Evolutionary conservation across 2,113 vertebrate genomes (phyloP).

Genomic region (Eira barbara): DNA sequence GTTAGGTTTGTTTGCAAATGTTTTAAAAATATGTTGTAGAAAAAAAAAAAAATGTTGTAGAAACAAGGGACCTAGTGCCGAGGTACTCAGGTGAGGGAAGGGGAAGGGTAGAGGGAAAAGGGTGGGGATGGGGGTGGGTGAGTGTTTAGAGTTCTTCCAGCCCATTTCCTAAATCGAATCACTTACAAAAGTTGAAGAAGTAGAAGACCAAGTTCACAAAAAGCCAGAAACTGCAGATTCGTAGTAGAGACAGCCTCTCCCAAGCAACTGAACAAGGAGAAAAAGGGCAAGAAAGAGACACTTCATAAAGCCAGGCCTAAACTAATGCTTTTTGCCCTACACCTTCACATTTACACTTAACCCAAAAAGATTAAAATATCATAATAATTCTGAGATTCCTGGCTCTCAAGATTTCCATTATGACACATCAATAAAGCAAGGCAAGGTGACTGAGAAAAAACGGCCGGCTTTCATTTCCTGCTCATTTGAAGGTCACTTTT

Average conservation of each 20-base stretch:
- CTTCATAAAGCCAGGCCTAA: constrained; percentile 57
- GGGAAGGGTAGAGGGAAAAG: fast-evolving
- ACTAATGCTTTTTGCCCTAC: constrained; percentile 56
- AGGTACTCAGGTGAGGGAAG: background rate
- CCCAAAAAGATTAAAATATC: constrained; percentile 73
- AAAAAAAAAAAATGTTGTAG: background rate
- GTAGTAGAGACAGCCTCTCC: background rate
- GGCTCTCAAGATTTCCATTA: constrained; percentile 75
- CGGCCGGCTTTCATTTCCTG: constrained; percentile 77
- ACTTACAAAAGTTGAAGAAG: background rate
- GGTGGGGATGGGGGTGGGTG: too few species aligned
- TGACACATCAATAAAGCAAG: constrained; percentile 73
- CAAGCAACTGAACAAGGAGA: constrained; percentile 56
- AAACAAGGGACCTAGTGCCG: background rate
- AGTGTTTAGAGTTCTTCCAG: background rate
- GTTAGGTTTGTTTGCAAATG: background rate
- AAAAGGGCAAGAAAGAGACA: constrained; percentile 64
- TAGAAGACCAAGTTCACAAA: background rate
- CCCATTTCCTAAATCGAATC: background rate
- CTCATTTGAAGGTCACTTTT: constrained; percentile 80
- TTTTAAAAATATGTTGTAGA: background rate
- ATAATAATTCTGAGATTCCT: constrained; percentile 66
- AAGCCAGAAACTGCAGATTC: background rate
- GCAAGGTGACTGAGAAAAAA: constrained; percentile 68
- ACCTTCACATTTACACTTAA: constrained; percentile 72